These are phyloP conservation scores for Nomada fabriciana DNA, from an alignment of 2,888 invertebrate species.

Conservation along the genomic window DNA sequence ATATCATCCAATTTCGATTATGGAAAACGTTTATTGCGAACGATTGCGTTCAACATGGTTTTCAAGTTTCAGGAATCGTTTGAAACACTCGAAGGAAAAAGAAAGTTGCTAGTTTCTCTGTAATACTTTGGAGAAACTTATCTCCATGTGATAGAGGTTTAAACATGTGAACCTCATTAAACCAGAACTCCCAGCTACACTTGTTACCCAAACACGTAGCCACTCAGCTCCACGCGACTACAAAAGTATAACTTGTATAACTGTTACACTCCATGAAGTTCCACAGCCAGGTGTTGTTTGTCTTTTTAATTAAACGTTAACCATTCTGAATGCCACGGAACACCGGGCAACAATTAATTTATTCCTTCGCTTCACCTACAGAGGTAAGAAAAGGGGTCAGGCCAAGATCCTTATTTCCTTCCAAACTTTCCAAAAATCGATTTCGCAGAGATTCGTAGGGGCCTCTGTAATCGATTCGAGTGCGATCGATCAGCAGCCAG, in stretches of 20 bases:
- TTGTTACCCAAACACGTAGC: slow-evolving; percentile 17
- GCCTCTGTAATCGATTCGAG: too few relatives aligned
- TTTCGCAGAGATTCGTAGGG: too few relatives aligned
- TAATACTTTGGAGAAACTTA: slow-evolving; percentile 25
- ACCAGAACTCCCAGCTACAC: slow-evolving; percentile 31
- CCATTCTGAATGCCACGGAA: too few relatives aligned
- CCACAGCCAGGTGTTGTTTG: too few relatives aligned
- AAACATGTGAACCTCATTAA: slow-evolving; percentile 42
- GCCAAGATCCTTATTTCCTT: too few relatives aligned
- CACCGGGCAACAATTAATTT: too few relatives aligned
- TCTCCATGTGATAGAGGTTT: slow-evolving; percentile 21
- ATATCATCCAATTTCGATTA: not conserved
- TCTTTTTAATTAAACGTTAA: too few relatives aligned
- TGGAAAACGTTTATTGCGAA: not conserved
- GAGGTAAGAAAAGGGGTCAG: too few relatives aligned
- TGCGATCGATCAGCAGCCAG: slow-evolving; percentile 2
- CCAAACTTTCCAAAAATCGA: too few relatives aligned
- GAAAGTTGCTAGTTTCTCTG: slow-evolving; percentile 24
- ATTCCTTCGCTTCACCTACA: too few relatives aligned
- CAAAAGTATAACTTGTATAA: too few relatives aligned
- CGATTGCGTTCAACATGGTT: not conserved
- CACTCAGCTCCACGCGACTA: not conserved
- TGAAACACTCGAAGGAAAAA: slow-evolving; percentile 7
- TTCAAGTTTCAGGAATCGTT: not conserved
- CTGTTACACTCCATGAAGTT: too few relatives aligned